A percentile compares a stretch with the other conserved stretches of the same genome.
Evolutionary conservation across 2,888 invertebrate genomes (phyloP).

Genomic region (Hyalella azteca): DNA sequence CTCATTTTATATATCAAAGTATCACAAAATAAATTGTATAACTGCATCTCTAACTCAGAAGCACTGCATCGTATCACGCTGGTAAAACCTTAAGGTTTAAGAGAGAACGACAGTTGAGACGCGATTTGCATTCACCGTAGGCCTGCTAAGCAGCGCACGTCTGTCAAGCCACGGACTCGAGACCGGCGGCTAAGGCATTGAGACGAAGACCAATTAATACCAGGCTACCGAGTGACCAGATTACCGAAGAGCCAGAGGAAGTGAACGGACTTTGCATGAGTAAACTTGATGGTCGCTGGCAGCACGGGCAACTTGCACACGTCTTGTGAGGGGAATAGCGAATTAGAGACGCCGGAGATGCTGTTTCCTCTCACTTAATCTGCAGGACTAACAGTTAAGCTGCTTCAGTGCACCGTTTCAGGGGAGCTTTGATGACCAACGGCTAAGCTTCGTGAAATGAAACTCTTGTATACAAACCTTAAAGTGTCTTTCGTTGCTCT

Average conservation of each 20-base stretch:
- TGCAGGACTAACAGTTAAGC: constrained; percentile 34
- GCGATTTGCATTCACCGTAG: too few relatives aligned
- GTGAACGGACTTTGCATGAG: constrained; percentile 35
- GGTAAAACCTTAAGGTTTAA: too few relatives aligned
- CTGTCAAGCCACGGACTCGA: too few relatives aligned
- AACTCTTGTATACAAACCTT: not conserved
- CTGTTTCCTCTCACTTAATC: constrained; percentile 36
- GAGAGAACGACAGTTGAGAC: too few relatives aligned
- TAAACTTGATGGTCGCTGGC: constrained; percentile 18
- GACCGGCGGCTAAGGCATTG: too few relatives aligned
- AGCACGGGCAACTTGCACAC: constrained; percentile 15
- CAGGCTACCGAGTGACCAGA: constrained; percentile 8
- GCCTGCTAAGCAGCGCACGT: too few relatives aligned
- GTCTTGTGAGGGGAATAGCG: constrained; percentile 31
- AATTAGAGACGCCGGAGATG: constrained; percentile 37
- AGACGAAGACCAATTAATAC: constrained; percentile 5
- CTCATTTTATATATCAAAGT: too few relatives aligned
- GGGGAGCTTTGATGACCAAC: constrained; percentile 4
- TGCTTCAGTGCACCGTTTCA: constrained; percentile 23
- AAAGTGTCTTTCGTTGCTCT: not conserved
- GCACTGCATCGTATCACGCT: too few relatives aligned
- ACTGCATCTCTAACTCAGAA: too few relatives aligned
- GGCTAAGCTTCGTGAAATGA: not conserved
- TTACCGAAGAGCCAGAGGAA: constrained; percentile 15
- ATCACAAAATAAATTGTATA: too few relatives aligned